Base-by-base conservation (phyloP, 2,888 invertebrate species). In the Drepana falcataria region DNA sequence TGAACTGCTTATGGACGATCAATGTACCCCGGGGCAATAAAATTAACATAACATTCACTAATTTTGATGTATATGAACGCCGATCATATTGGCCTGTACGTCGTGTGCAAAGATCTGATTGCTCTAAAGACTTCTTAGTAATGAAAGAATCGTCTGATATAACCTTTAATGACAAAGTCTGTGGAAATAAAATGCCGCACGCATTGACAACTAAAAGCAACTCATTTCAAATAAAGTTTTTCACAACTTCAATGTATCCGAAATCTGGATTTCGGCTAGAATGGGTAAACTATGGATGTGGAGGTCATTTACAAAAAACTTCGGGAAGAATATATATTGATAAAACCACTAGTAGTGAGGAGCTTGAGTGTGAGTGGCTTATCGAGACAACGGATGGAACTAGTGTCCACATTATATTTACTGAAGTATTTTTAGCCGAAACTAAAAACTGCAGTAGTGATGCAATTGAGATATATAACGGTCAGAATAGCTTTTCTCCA, bases 21-120 rank as follows among this genome's bases (percentile, higher is more conserved):
- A 92, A 92, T 40, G 96, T 95, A 1, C 93, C 96, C 0, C 79
- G 77, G 54, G 97, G 97, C 2, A 98, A 97, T 82, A 94, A 88
- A 70, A 92, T 98, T 47, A 95, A 95, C 63, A 75, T 96, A 0
- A 95, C 96, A 1, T 96, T 98, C 81, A 96, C 96, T 0, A 94
- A 97, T 75, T 95, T 98, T 63, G 90, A 87, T 59, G 54, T 88
- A 35, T 73, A 62, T 54, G 69, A 60, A 57, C 47, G 58, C 2
- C 52, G 2, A 35, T 58, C 35, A 34, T 49, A 52, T 49, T 61
- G 61, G 61, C 53, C 52, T 60, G 0, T 57, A 58, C 57, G 52
- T 37, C 4, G 35, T 35, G 1, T 2, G 2, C 2, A 2, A 1
- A 33, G 2, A 7, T 5, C 49, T 2, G 55, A 34, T 3, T 96